These are phyloP conservation scores for Apis mellifera DNA, from an alignment of 1,140 invertebrate genomes.

Conservation along the genomic window Amel_HAv3.1 CM009936.2:5725001-5725500, in stretches of 20 bases:
- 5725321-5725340: not conserved
- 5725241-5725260: not conserved
- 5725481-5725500: too few relatives aligned
- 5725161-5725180: not conserved
- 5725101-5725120: slow-evolving; percentile 48
- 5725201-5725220: slow-evolving; percentile 33
- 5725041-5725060: slow-evolving; percentile 37
- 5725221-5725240: slow-evolving; percentile 28
- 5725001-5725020: slow-evolving; percentile 11
- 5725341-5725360: too few relatives aligned
- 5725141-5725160: slow-evolving; percentile 50
- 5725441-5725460: too few relatives aligned
- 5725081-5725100: slow-evolving; percentile 35
- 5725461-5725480: too few relatives aligned
- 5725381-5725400: too few relatives aligned
- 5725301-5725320: not conserved
- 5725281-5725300: not conserved
- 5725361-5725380: too few relatives aligned
- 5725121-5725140: slow-evolving; percentile 39
- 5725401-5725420: too few relatives aligned
- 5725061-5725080: slow-evolving; percentile 35
- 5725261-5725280: not conserved
- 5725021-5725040: slow-evolving; percentile 30
- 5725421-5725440: too few relatives aligned
- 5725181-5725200: slow-evolving; percentile 11